phyloP scores from a whole-genome alignment of 2,888 invertebrate genomes.

The Morpho helenor region DNA sequence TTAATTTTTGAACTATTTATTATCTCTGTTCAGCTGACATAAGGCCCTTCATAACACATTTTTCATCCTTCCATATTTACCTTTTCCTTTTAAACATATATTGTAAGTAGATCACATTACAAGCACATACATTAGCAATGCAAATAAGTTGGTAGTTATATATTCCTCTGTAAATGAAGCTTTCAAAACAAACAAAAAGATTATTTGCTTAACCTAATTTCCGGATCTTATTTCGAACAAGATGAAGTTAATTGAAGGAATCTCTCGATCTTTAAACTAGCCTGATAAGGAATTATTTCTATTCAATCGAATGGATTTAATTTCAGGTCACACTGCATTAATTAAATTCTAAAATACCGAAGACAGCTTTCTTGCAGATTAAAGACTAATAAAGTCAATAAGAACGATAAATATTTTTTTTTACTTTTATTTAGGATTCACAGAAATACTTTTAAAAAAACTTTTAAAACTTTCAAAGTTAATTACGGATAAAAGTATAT shows the following conservation, averaged over 20 bases:
- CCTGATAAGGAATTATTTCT: constrained; percentile 4
- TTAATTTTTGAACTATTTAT: no score
- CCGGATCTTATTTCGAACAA: constrained; percentile 4
- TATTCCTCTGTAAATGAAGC: background rate
- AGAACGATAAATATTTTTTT: no score
- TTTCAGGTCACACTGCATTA: constrained; percentile 1
- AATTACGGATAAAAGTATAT: background rate
- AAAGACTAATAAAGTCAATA: no score
- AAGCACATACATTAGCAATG: background rate
- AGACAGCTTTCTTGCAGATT: no score
- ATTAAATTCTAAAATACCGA: constrained; percentile 2
- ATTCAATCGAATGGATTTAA: constrained; percentile 2
- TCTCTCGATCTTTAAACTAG: background rate
- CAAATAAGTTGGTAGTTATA: background rate
- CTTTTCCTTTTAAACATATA: no score
- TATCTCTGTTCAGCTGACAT: no score
- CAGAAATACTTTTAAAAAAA: background rate
- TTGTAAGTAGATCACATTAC: no score
- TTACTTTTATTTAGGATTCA: background rate
- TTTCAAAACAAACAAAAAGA: background rate
- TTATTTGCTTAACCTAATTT: constrained; percentile 4
- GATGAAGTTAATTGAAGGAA: constrained; percentile 1
- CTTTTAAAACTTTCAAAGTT: no score
- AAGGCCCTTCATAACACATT: no score
- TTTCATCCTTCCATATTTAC: no score